Evolutionary conservation across 2,797 vertebrate species (phyloP).

Genomic region (Malacoctenus gilli): DNA sequence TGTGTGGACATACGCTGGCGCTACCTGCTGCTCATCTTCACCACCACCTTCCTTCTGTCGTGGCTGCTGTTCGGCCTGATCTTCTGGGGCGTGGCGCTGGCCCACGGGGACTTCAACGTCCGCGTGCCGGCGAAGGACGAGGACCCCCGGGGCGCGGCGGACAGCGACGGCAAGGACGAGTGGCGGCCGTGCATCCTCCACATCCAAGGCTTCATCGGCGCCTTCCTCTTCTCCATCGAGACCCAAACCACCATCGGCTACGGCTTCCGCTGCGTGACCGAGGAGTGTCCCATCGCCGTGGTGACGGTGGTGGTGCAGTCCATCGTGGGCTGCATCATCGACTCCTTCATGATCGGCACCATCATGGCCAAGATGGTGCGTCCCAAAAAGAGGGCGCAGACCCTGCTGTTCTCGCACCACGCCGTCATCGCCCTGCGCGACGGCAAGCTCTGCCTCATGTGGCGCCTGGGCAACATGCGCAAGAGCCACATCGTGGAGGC

Average conservation of each 20-base stretch:
- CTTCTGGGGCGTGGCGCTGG: conserved; percentile 91
- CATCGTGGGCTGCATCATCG: conserved; percentile 93
- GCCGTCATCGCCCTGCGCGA: conserved; percentile 90
- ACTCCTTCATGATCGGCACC: conserved; percentile 96
- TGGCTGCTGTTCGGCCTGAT: conserved; percentile 90
- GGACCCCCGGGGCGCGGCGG: conserved; percentile 37
- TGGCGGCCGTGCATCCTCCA: conserved; percentile 91
- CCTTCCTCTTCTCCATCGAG: conserved; percentile 94
- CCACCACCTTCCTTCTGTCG: conserved; percentile 89
- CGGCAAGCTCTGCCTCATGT: conserved; percentile 93
- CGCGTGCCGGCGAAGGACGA: conserved; percentile 46
- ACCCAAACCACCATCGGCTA: conserved; percentile 96
- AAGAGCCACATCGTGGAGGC: conserved; percentile 96
- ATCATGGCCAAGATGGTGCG: conserved; percentile 98
- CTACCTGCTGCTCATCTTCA: conserved; percentile 91
- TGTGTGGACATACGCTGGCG: conserved; percentile 99
- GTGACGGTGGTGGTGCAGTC: conserved; percentile 93
- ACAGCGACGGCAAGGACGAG: conserved; percentile 60
- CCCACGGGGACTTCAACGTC: conserved; percentile 88
- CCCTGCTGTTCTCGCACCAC: conserved; percentile 89
- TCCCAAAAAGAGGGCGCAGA: conserved; percentile 93
- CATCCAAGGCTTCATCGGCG: conserved; percentile 92
- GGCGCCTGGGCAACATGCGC: conserved; percentile 92
- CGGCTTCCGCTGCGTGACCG: conserved; percentile 92
- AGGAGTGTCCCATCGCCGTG: conserved; percentile 91